Evolutionary conservation across 2,888 invertebrate genomes (phyloP).

Genomic region (Anoplius nigerrimus): DNA sequence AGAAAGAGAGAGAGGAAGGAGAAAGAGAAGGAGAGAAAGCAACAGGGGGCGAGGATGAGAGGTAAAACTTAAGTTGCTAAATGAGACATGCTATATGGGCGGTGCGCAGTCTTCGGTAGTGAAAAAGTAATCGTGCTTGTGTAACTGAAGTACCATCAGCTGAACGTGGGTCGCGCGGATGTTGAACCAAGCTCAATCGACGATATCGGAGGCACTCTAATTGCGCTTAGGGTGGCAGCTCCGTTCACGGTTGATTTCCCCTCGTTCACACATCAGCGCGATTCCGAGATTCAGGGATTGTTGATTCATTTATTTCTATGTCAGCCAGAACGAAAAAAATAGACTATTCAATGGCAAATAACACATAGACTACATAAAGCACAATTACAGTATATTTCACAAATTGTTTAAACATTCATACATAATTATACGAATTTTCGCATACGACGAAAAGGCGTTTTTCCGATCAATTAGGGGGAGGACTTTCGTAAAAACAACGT

Average conservation of each 20-base stretch:
- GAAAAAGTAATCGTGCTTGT: constrained; percentile 42
- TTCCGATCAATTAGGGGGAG: constrained; percentile 52
- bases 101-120: constrained; percentile 43
- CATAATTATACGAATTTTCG: constrained; percentile 71
- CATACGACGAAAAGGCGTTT: constrained; percentile 65
- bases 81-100: constrained; percentile 41
- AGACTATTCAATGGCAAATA: constrained; percentile 53
- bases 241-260: not conserved
- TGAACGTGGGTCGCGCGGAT: constrained; percentile 30
- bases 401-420: constrained; percentile 76
- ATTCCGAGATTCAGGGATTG: constrained; percentile 7
- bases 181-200: constrained; percentile 28
- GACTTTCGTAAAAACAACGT: constrained; percentile 56
- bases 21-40: constrained; percentile 13
- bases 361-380: constrained; percentile 70
- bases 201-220: too few species aligned
- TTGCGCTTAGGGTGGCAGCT: not conserved
- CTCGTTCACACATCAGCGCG: not conserved
- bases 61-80: constrained; percentile 37
- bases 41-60: not conserved
- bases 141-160: constrained; percentile 39
- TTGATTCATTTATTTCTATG: constrained; percentile 10
- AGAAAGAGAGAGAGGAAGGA: not conserved
- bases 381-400: constrained; percentile 77
- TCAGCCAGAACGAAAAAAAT: constrained; percentile 37